Base-by-base conservation (phyloP, 2,888 invertebrate species). In the Calameuta filiformis region DNA sequence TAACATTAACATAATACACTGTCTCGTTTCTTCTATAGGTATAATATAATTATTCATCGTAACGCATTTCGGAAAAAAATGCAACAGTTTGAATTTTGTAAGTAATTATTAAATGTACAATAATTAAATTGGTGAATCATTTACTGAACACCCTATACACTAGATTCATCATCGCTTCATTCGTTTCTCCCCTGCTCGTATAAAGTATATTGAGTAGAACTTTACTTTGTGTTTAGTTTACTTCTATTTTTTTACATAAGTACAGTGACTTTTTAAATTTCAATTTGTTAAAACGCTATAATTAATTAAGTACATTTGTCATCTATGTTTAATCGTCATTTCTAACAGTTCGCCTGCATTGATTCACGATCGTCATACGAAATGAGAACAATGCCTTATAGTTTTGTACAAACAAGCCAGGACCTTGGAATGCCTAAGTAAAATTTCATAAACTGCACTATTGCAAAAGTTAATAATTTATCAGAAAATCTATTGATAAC, bases 391-490 rank as follows among this genome's bases (percentile, higher is more conserved):
- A 56, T 56, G 56, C 56, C 23, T 56, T 56, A 56, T 56, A 56
- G 9, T 84, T 83, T 78, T 79, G 80, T 83, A 84, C 81, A 82
- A 73, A 75, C 79, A 77, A 82, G 81, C 83, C 79, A 83, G 82
- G 79, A 81, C 77, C 81, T 75, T 80, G 76, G 77, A 81, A 81
- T 80, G 74, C 75, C 31, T 79, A 34, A 73, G 83, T 77, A 73
- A 75, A 81, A 69, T 77, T 81, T 79, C 77, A 35, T 56, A 79
- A 79, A 81, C 56, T 56, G 79, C 31, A 11, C 40, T 77, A 83
- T 79, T 81, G 79, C n/a, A 31, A 75, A n/a, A 78, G 75, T 78
- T 81, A 77, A 79, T 56, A 23, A 9, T 56, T 23, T 9, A 23
- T 23, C 79, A 79, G 76, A 79, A 80, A 79, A 80, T 82, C 74